Base-by-base conservation (phyloP, 1,140 invertebrate genomes). In the Drosophila pseudoananassae region DNA sequence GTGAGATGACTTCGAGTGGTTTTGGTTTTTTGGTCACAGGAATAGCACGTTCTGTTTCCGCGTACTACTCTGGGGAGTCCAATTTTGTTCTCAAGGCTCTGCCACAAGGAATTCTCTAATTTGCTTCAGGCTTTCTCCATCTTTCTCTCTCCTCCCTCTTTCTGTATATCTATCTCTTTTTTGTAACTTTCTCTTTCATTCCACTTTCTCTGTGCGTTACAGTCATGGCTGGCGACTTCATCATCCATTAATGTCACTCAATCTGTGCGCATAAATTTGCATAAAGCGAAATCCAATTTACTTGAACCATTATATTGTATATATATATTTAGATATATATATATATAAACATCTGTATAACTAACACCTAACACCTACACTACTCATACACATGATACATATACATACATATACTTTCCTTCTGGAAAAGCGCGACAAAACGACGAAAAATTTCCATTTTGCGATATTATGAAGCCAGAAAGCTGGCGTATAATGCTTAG, bases 171-270 rank as follows among this genome's bases (percentile, higher is more conserved):
- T 14, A 20, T 20, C 33, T n/a, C 3, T n/a, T n/a, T n/a, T 36
- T 4, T n/a, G 9, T 10, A 36, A n/a, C 33, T n/a, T 43, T 43
- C n/a, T 29, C 56, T 14, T 6, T 52, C 36, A 7, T 12, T 31
- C 1, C 20, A 10, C 25, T 15, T 23, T 14, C 51, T 20, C 14
- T 40, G 25, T 55, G 61, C 56, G 14, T 23, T 50, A 58, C 47
- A 70, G 65, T 45, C 65, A 46, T 23, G 15, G 69, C 69, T 47
- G 58, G 43, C 78, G 78, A 85, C 82, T 82, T 81, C 82, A 76
- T 87, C 78, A 87, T 85, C 82, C 82, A 85, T 85, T 85, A 85
- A 82, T 85, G 82, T 87, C 82, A 85, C 82, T 87, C 77, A 85
- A 85, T 85, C 82, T 82, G 82, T 85, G 82, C 78, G 82, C 82